These are phyloP conservation scores for Nymphalis c-album DNA, from an alignment of 2,888 invertebrate species.

Conservation along the genomic window DNA sequence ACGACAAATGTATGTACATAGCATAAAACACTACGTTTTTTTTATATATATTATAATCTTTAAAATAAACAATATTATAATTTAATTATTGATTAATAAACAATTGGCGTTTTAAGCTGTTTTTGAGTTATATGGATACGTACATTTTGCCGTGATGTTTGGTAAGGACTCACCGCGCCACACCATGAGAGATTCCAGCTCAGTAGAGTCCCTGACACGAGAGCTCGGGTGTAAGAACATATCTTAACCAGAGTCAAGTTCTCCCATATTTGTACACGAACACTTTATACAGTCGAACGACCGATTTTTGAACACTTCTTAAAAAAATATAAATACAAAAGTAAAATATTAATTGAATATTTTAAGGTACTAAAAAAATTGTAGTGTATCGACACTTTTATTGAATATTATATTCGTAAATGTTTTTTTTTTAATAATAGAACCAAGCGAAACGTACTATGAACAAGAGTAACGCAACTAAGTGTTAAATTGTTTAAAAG, in stretches of 20 bases:
- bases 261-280: constrained; percentile 68
- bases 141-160: constrained; percentile 22
- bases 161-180: constrained; percentile 71
- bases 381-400: background rate
- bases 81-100: too few species aligned
- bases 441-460: background rate
- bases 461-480: constrained; percentile 8
- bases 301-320: constrained; percentile 35
- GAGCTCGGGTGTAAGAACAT: constrained; percentile 78
- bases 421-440: too few species aligned
- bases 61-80: too few species aligned
- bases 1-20: background rate
- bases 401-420: background rate
- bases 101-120: too few species aligned
- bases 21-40: too few species aligned
- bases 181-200: constrained; percentile 72
- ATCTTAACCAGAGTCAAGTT: constrained; percentile 75
- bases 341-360: constrained; percentile 1
- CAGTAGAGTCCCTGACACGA: constrained; percentile 69
- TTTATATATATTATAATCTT: too few species aligned
- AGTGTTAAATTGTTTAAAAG: constrained; percentile 29
- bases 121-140: background rate
- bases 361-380: background rate
- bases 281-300: constrained; percentile 29
- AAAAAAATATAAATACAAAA: constrained; percentile 13